Percentiles rank a stretch among this genome's conserved stretches.
phyloP scores from a whole-genome alignment of 2,113 vertebrate species.

The Antidorcas marsupialis region DNA sequence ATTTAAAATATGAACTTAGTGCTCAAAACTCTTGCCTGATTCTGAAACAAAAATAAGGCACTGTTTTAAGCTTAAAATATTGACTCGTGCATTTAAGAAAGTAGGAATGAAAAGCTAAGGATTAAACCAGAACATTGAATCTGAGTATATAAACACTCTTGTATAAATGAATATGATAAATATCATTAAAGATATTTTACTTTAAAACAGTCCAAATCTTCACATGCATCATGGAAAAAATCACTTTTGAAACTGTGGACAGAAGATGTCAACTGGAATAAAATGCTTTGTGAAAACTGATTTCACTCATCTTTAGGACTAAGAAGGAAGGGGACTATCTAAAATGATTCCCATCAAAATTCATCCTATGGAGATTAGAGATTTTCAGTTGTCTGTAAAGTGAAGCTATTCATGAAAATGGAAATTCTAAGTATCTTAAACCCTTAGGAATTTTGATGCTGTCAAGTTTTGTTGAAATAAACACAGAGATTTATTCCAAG shows the following conservation, averaged over 20 bases:
- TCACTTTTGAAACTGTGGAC: not conserved
- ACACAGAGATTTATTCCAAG: slow-evolving; percentile 72
- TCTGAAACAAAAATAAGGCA: not conserved
- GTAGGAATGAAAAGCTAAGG: not conserved
- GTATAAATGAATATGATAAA: not conserved
- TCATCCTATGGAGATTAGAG: slow-evolving; percentile 44
- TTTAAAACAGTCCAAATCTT: not conserved
- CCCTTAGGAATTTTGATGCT: slow-evolving; percentile 28
- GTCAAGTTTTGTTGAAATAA: slow-evolving; percentile 65
- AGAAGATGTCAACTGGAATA: slow-evolving; percentile 14
- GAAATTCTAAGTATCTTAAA: slow-evolving; percentile 41
- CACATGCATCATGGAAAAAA: not conserved
- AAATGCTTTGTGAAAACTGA: slow-evolving; percentile 50
- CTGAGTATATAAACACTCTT: not conserved
- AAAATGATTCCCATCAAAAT: slow-evolving; percentile 41
- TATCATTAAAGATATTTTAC: slow-evolving; percentile 1
- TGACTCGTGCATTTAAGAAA: not conserved
- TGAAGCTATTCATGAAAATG: slow-evolving; percentile 34
- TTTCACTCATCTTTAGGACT: not conserved
- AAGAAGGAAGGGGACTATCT: not conserved
- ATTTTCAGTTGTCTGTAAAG: slow-evolving; percentile 45
- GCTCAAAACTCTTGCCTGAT: not conserved
- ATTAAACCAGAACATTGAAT: not conserved
- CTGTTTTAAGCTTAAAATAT: not conserved
- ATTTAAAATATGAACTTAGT: not conserved